phyloP scores from a whole-genome alignment of 2,113 vertebrate genomes.

The Scomber colias region DNA sequence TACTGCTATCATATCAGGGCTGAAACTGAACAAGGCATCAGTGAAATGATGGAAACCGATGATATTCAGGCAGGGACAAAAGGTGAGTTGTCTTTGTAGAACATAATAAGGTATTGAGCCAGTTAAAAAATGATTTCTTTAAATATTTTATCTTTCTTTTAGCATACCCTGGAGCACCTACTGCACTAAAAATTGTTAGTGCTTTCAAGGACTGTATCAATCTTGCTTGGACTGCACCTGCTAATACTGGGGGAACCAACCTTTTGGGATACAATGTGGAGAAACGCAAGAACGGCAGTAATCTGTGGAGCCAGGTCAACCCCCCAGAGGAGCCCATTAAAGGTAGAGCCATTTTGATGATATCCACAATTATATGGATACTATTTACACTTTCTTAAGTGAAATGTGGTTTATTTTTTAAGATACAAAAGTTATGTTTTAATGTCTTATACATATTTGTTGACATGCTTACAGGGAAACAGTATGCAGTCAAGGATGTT shows the following conservation, averaged over 20 bases:
- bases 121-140: not conserved
- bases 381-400: not conserved
- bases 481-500: constrained; percentile 82
- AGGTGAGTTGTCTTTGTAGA: constrained; percentile 76
- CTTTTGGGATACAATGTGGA: constrained; percentile 89
- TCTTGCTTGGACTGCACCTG: constrained; percentile 86
- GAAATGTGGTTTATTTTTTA: not conserved
- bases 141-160: constrained; percentile 10
- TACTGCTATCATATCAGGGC: constrained; percentile 91
- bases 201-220: constrained; percentile 86
- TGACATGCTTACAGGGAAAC: constrained; percentile 79
- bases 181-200: constrained; percentile 84
- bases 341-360: constrained; percentile 75
- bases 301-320: constrained; percentile 84
- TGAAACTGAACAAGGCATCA: constrained; percentile 83
- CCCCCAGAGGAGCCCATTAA: constrained; percentile 73
- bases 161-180: constrained; percentile 88
- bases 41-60: constrained; percentile 87
- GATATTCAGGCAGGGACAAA: constrained; percentile 89
- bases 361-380: not conserved
- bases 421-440: not conserved
- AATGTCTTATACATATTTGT: not conserved
- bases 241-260: constrained; percentile 82
- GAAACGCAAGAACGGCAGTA: constrained; percentile 89
- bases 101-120: not conserved